Evolutionary conservation across 53 echinoderm and acorn worm genomes (phyloP).

Genomic region (Astropecten irregularis): DNA sequence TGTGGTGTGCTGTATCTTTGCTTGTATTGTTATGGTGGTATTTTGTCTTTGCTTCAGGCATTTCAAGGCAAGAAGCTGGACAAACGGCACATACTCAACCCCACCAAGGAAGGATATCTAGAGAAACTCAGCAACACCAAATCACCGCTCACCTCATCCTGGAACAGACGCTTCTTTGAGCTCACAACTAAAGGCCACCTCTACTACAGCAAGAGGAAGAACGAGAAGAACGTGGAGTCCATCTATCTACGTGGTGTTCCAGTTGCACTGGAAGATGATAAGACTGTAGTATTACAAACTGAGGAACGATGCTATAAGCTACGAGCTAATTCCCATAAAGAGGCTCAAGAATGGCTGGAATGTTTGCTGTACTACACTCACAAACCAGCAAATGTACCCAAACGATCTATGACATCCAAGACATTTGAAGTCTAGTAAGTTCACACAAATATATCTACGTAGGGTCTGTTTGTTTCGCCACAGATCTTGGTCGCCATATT

Average conservation of each 20-base stretch:
- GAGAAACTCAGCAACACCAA: constrained; percentile 89
- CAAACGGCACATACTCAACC: constrained; percentile 64
- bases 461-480: too few species aligned
- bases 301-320: constrained; percentile 86
- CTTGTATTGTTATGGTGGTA: too few species aligned
- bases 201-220: constrained; percentile 95
- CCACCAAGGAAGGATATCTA: constrained; percentile 95
- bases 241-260: constrained; percentile 93
- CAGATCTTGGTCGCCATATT: too few species aligned
- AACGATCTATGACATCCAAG: constrained; percentile 13
- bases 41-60: neutral
- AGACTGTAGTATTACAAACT: constrained; percentile 82
- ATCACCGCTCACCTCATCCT: constrained; percentile 85
- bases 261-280: constrained; percentile 86
- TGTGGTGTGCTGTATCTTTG: too few species aligned
- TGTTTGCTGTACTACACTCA: constrained; percentile 88
- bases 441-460: too few species aligned
- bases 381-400: constrained; percentile 78
- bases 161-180: constrained; percentile 99
- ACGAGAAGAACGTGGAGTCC: constrained; percentile 97
- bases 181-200: constrained; percentile 93
- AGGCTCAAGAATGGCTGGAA: constrained; percentile 90
- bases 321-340: constrained; percentile 76
- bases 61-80: constrained; percentile 29
- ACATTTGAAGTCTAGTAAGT: constrained; percentile 28